These are phyloP conservation scores for Leucoma salicis DNA, from an alignment of 2,888 invertebrate species.

Conservation along the genomic window DNA sequence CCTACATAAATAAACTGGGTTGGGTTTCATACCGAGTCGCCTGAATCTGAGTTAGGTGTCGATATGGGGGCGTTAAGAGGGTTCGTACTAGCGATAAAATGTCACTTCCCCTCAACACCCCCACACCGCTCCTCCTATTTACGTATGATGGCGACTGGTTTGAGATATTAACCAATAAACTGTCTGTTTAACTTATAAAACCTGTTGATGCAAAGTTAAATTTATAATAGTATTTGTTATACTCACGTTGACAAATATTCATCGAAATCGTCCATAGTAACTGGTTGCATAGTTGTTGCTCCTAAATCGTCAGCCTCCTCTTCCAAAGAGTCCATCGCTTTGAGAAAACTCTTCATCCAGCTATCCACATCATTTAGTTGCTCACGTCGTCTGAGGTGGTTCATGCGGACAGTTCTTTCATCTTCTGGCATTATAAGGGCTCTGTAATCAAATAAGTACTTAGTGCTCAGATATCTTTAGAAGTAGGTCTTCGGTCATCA, in stretches of 20 bases:
- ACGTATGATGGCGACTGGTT: too few species aligned
- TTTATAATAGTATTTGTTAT: background rate
- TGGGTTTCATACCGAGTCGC: too few species aligned
- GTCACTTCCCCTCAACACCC: too few species aligned
- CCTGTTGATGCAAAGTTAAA: too few species aligned
- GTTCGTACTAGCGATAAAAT: too few species aligned
- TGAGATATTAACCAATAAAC: too few species aligned
- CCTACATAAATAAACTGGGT: too few species aligned
- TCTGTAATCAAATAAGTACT: conserved; percentile 59
- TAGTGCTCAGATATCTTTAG: background rate
- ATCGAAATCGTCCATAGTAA: conserved; percentile 95
- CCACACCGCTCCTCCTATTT: too few species aligned
- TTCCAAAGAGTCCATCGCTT: conserved; percentile 92
- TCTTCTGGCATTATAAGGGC: conserved; percentile 96
- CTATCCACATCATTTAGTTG: conserved; percentile 92
- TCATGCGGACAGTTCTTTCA: conserved; percentile 92
- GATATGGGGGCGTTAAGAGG: too few species aligned
- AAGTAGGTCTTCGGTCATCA: too few species aligned
- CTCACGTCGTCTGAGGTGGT: conserved; percentile 90
- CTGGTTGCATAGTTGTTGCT: conserved; percentile 92
- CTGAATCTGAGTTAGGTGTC: too few species aligned
- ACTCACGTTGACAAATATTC: conserved; percentile 93
- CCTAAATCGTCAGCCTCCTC: conserved; percentile 91
- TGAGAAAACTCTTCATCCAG: conserved; percentile 94
- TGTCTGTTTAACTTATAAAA: too few species aligned